Percentiles rank a stretch among this genome's conserved stretches.
phyloP scores from a whole-genome alignment of 2,113 vertebrate species.

The Nycticebus coucang region DNA sequence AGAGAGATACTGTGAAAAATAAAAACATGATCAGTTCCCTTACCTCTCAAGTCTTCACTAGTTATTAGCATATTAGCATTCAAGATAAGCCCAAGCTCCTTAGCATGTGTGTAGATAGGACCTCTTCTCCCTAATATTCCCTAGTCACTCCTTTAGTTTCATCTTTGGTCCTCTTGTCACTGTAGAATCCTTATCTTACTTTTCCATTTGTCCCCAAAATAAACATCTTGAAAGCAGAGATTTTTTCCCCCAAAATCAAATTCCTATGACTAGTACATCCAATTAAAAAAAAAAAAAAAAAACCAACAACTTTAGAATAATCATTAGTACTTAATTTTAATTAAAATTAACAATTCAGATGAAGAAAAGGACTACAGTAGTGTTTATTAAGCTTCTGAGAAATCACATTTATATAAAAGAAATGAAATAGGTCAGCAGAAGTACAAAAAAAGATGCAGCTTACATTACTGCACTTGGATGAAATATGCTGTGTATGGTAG shows the following conservation, averaged over 20 bases:
- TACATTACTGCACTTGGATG: conserved; percentile 69
- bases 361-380: conserved; percentile 69
- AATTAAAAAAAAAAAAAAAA: conserved; percentile 13
- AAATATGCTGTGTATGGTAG: not conserved
- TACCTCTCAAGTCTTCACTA: not conserved
- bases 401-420: conserved; percentile 72
- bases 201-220: not conserved
- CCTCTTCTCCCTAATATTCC: not conserved
- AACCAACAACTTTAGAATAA: not conserved
- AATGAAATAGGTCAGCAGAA: conserved; percentile 54
- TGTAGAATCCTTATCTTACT: not conserved
- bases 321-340: conserved; percentile 80
- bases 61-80: not conserved
- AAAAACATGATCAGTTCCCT: not conserved
- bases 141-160: not conserved
- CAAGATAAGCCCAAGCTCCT: not conserved
- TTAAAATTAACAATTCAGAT: conserved; percentile 69
- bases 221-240: conserved; percentile 8
- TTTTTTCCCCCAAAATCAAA: not conserved
- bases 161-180: not conserved
- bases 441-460: conserved; percentile 44
- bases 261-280: not conserved
- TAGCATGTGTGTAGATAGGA: not conserved
- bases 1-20: not conserved
- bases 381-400: conserved; percentile 77